Base-by-base conservation (phyloP, 2,113 vertebrate genomes). In the Chitala chitala region DNA sequence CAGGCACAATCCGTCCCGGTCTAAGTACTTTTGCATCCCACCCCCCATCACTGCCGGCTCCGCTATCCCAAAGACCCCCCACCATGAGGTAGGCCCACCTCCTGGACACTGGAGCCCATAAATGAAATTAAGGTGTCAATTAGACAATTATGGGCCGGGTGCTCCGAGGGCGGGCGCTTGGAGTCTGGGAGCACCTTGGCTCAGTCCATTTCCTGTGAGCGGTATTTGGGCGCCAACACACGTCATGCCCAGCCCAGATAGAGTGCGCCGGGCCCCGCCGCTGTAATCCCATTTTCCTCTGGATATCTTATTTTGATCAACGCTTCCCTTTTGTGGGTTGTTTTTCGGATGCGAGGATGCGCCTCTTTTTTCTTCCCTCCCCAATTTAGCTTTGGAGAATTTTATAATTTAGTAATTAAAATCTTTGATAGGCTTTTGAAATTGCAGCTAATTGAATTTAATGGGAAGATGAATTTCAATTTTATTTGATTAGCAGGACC, bases 401-500 rank as follows among this genome's bases (percentile, higher is more conserved):
- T 97, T 96, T 95, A 99, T 98, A 98, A 99, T 99, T 98, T 98
- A 98, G 96, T 99, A 99, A 99, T 99, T 99, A 98, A 99, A 99
- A 98, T 99, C 96, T 98, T 96, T 97, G 95, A 98, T 99, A 99
- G 96, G 96, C 94, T 99, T 98, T 98, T 96, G 96, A 98, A 98
- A 99, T 99, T 96, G 95, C 93, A 87, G 89, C 94, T 99, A 98
- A 99, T 98, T 98, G 94, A 98, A 98, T 98, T 99, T 98, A 99
- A 99, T 98, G 94, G 95, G 94, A 96, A 98, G 96, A 99, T 99
- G 96, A 98, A 97, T 98, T 98, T 99, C 97, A 97, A 96, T 97
- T 96, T 98, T 96, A 99, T 99, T 99, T 94, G 96, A 99, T 99
- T 99, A 98, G 94, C 90, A 89, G 88, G 96, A 97, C 96, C 95